Base-by-base conservation (phyloP, 2,113 vertebrate genomes). In the Antigone vipio region DNA sequence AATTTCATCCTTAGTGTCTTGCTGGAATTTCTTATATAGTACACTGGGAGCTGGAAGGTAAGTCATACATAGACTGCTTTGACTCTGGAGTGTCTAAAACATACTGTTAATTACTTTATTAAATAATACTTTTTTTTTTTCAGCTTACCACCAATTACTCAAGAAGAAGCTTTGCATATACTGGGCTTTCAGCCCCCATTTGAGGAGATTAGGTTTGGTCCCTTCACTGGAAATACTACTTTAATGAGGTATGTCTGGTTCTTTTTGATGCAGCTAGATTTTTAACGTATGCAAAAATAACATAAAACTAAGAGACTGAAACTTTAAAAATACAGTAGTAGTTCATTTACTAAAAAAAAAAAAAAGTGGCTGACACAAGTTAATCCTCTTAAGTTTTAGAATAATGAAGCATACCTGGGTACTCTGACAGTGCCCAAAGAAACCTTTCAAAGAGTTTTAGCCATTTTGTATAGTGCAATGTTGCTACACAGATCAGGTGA, bases 1-100 rank as follows among this genome's bases (percentile, higher is more conserved):
- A 52, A 99, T 99, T 97, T 99, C 99, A 20, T 99, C 99, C 6
- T 89, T 99, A 86, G 98, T 99, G 60, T 99, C 99, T 71, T 99
- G 99, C 96, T 99, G 99, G 99, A 99, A 99, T 98, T 99, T 99
- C 96, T 97, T 99, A 55, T 99, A 99, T 95, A 99, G 99, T 97
- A 99, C 99, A 6, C 95, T 99, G 95, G 99, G 99, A 96, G 98
- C 99, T 95, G 99, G 99, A 87, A 99, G 98, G 99, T 99, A 97
- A 96, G 94, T 96, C 50, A 58, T 16, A 29, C 7, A 18, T 3
- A 52, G 32, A 44, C 12, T 1, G 2, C 67, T 95, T 95, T 95
- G 16, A 30, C 26, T 81, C 49, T 69, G 20, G 15, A 78, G 10
- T 53, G 10, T 85, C 32, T 93, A 58, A 92, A 93, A 58, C n/a